Evolutionary conservation across 2,797 vertebrate genomes (phyloP), one percentile per base, ranked within the genome.

Genomic region (Myotis planiceps): DNA sequence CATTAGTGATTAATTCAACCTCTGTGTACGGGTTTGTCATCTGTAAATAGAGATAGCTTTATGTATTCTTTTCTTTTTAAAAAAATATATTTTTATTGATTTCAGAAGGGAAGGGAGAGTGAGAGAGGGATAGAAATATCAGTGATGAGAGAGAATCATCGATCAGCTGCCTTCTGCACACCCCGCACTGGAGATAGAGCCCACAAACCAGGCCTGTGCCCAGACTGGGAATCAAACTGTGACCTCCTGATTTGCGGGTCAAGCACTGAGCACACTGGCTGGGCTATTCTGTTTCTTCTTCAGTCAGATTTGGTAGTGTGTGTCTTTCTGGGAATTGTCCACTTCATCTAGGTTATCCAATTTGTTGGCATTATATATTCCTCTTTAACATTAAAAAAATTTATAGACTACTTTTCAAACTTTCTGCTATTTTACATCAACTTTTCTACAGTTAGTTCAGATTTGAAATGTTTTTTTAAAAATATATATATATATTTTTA

Each of bases 331-430:
- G 60, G 32, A 95, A 74, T 92, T 81, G 7, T 80, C 21, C 5
- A 16, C 93, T 91, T 96, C 63, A 47, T 86, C 32, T 88, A 84
- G 45, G 1, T 94, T 85, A 82, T 88, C 14, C 79, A 37, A 72
- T 75, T 75, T 88, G 66, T 82, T 78, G 12, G 21, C 34, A 45
- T 94, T 92, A 49, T 60, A 45, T 72, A 66, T 72, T 87, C 12
- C 25, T 49, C 92, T 91, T 92, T 88, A 93, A 89, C 29, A 89
- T 74, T 66, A n/a, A 94, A 88, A 69, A 47, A 6, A 29, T 82
- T 78, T 93, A 51, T 87, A 68, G 23, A 55, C 34, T 85, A 55
- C 68, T 37, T 85, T 95, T 88, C 49, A 96, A 93, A 90, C 4
- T 51, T 47, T 72, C 15, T 66, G 5, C 34, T 66, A 27, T 93